Evolutionary conservation across 2,797 vertebrate species (phyloP).

Genomic region (Emydoidea blandingii): DNA sequence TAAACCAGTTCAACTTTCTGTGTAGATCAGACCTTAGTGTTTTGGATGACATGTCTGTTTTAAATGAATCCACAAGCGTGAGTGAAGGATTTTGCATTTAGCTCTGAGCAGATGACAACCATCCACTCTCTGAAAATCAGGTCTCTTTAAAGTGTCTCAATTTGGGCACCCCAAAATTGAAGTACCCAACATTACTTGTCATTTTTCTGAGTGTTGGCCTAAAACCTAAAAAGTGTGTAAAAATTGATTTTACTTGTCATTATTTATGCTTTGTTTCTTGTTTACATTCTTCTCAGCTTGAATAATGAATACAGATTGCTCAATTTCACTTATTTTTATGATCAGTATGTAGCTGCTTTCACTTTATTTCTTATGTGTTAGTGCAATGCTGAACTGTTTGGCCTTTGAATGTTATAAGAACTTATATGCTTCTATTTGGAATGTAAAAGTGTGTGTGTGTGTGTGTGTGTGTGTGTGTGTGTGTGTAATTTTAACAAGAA

Average conservation of each 20-base stretch:
- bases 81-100: neutral
- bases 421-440: neutral
- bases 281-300: neutral
- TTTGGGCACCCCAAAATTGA: neutral
- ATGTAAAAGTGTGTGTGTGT: neutral
- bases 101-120: neutral
- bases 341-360: neutral
- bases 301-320: neutral
- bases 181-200: neutral
- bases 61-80: neutral
- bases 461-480: fast-evolving
- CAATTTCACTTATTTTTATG: neutral
- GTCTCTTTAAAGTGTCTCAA: fast-evolving
- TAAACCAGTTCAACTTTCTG: neutral
- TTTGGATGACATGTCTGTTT: neutral
- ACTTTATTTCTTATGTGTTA: neutral
- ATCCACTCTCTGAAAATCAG: neutral
- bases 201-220: neutral
- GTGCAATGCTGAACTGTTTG: neutral
- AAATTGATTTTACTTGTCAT: neutral
- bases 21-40: neutral
- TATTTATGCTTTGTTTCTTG: neutral
- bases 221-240: neutral
- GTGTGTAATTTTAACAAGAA: too few relatives aligned
- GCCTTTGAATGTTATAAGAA: neutral